These are phyloP conservation scores for Lymantria dispar DNA, from an alignment of 2,888 invertebrate genomes.

Conservation along the genomic window DNA sequence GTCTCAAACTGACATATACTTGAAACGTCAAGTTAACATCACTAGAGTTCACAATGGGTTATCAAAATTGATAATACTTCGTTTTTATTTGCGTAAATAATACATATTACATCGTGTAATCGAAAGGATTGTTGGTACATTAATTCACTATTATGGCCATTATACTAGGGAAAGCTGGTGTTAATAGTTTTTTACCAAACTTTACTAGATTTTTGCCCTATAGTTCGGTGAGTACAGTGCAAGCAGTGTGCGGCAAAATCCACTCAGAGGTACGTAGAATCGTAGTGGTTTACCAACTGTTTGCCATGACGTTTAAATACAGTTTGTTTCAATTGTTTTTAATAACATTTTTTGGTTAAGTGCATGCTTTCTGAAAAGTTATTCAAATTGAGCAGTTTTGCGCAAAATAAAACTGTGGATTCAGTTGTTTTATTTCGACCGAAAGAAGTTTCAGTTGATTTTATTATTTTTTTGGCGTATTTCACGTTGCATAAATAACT, in stretches of 20 bases:
- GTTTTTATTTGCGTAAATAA: conserved; percentile 41
- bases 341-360: no score
- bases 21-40: conserved; percentile 36
- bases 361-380: no score
- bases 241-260: conserved; percentile 49
- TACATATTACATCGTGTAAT: conserved; percentile 36
- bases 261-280: conserved; percentile 54
- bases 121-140: conserved; percentile 23
- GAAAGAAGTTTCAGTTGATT: neutral
- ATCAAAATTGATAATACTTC: conserved; percentile 60
- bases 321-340: no score
- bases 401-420: neutral
- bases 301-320: neutral
- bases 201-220: conserved; percentile 35
- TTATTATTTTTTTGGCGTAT: neutral
- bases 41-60: conserved; percentile 75
- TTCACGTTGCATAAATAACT: conserved; percentile 17
- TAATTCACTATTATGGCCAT: conserved; percentile 53
- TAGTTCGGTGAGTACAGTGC: conserved; percentile 27
- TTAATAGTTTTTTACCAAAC: conserved; percentile 42
- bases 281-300: conserved; percentile 13
- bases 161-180: conserved; percentile 46
- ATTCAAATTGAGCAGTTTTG: no score
- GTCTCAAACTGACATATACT: conserved; percentile 16
- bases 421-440: no score